Percentiles rank a stretch among this genome's conserved stretches.
Conservation (phyloP, 2,888 invertebrate genomes). For the Schizaphis graminum region DNA sequence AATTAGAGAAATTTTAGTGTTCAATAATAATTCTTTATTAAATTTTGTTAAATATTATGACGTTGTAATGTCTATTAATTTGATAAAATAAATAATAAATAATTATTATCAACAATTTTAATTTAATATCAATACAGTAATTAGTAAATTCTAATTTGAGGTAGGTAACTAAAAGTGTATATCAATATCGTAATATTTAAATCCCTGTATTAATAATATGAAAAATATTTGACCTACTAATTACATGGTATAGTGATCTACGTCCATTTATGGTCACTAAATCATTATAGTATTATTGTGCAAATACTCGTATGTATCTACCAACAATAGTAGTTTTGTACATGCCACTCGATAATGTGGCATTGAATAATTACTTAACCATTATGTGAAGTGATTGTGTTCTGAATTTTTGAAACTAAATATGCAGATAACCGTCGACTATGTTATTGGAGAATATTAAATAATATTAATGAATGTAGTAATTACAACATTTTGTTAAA, state of each 20-base stretch:
- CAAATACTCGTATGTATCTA: neutral
- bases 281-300: slow-evolving; percentile 15
- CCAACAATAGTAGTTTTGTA: neutral
- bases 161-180: neutral
- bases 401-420: neutral
- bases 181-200: neutral
- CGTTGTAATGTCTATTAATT: no score
- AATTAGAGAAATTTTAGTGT: no score
- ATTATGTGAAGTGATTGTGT: neutral
- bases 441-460: neutral
- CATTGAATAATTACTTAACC: slow-evolving; percentile 1
- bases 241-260: neutral
- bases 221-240: neutral
- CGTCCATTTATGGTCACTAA: neutral
- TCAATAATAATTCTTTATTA: no score
- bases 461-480: slow-evolving; percentile 8
- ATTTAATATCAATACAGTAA: neutral
- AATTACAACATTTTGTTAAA: slow-evolving; percentile 23
- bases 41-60: no score
- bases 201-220: neutral
- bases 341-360: neutral
- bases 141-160: neutral
- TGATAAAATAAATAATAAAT: no score
- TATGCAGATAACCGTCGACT: neutral
- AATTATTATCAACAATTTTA: neutral